A percentile compares a stretch with the other conserved stretches of the same genome.
phyloP scores from a whole-genome alignment of 2,113 vertebrate genomes.

The Australoheros scitulus region DNA sequence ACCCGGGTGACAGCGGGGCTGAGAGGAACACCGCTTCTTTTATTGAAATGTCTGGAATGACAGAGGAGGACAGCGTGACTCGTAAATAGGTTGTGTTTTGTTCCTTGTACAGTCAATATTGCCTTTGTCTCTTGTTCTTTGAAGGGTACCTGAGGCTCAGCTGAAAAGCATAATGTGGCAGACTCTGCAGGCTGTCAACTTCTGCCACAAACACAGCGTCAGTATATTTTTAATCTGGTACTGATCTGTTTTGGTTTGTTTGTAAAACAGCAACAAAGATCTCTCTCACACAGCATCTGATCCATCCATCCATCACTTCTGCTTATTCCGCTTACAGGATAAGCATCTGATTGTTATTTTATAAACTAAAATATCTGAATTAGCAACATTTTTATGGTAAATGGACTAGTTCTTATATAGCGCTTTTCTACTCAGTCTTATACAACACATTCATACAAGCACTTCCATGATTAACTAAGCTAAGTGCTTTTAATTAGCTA shows the following conservation, averaged over 20 bases:
- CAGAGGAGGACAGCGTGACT: constrained; percentile 8
- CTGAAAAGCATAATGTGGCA: constrained; percentile 97
- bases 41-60: constrained; percentile 20
- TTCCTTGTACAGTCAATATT: neutral
- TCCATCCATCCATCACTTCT: too few relatives aligned
- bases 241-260: neutral
- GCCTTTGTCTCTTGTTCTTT: constrained; percentile 43
- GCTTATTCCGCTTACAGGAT: too few relatives aligned
- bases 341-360: neutral
- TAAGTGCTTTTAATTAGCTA: too few relatives aligned
- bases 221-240: constrained; percentile 62
- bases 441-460: too few relatives aligned
- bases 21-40: constrained; percentile 32
- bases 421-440: too few relatives aligned
- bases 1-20: constrained; percentile 46
- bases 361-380: neutral
- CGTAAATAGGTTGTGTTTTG: constrained; percentile 24
- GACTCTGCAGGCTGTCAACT: constrained; percentile 94
- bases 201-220: constrained; percentile 96
- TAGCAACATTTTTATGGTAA: too few relatives aligned
- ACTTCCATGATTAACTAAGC: too few relatives aligned
- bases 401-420: too few relatives aligned
- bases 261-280: neutral
- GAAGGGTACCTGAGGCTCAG: constrained; percentile 88
- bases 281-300: neutral